Evolutionary conservation across 2,888 invertebrate species (phyloP), one percentile per base, ranked within the genome.

Genomic region (Nezara viridula): DNA sequence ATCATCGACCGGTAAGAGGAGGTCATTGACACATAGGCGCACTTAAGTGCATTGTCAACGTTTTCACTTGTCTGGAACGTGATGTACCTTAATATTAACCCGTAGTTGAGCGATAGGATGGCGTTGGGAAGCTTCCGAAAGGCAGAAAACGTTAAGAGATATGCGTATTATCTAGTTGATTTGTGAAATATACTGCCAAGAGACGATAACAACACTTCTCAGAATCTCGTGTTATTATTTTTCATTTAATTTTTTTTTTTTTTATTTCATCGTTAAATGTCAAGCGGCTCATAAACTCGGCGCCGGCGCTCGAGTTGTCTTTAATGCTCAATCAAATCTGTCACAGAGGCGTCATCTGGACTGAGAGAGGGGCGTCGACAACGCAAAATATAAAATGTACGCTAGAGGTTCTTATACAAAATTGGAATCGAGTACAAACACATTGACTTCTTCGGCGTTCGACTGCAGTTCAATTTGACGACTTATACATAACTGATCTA

Each of bases 11-110:
- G 32, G 66, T 73, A 73, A 73, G 32, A 73, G 40, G 77, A n/a
- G 81, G 81, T 81, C 81, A n/a, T 81, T 81, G 81, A 81, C 81
- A 81, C 81, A 47, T 81, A 44, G 81, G 81, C 44, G 44, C 40
- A 44, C 81, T 81, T 47, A 47, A 81, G 44, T 73, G 44, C 81
- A 81, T 44, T 81, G 44, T 81, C 44, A 47, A 81, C 81, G 44
- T 47, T 47, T 81, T 81, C 81, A 40, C 44, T 44, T 44, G 81
- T n/a, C 24, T 81, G n/a, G 81, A n/a, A 81, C 81, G 37, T 73
- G 66, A 37, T 73, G 66, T 9, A 16, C 66, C 27, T 73, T 73
- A 73, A 24, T 9, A 37, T 7, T 37, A 21, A 19, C 0, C 32
- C 60, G 16, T 60, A 60, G 27, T 4, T 16, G 1, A 1, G 6